Evolutionary conservation across 1,140 invertebrate species (phyloP), one percentile per base, ranked within the genome.

Genomic region (Drosophila kohkoa): DNA sequence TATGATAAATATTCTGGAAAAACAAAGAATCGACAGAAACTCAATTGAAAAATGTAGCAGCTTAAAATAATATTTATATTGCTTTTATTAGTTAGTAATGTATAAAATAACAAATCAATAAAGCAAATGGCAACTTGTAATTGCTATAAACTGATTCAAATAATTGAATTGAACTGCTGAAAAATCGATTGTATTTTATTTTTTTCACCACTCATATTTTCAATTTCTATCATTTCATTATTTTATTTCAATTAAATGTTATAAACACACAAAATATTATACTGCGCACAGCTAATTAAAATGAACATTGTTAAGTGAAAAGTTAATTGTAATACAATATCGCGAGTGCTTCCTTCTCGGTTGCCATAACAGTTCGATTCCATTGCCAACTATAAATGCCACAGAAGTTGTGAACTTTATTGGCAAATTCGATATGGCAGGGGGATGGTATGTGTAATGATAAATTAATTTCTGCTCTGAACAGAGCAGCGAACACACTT

Each of bases 391-490:
- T 32, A 35, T 16, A 48, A 48, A 28, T 41, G 32, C 43, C 45
- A 51, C 41, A 57, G 20, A 58, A 41, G 4, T 55, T 52, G 43
- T 35, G 41, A 62, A 64, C 52, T 55, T 35, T 55, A 55, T 46
- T 30, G 28, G 28, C 1, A 35, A 38, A 41, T 54, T 49, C 2
- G 30, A 74, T 41, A 59, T 48, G 30, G 28, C 38, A 35, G 11
- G 54, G 15, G 68, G 20, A 25, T 25, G 20, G 20, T 25, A 65
- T 52, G 51, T 71, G 60, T 58, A 74, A 66, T 49, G 45, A 85
- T 85, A 78, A 85, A 85, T 85, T 81, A 86, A 75, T 62, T 81
- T 69, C 15, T 54, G 48, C 55, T 65, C 41, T 32, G 49, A 65
- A 57, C 69, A 58, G 41, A 30, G 46, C 54, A 57, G 6, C 13